Base-by-base conservation (phyloP, 2,113 vertebrate species). In the Ochotona curzoniae region DNA sequence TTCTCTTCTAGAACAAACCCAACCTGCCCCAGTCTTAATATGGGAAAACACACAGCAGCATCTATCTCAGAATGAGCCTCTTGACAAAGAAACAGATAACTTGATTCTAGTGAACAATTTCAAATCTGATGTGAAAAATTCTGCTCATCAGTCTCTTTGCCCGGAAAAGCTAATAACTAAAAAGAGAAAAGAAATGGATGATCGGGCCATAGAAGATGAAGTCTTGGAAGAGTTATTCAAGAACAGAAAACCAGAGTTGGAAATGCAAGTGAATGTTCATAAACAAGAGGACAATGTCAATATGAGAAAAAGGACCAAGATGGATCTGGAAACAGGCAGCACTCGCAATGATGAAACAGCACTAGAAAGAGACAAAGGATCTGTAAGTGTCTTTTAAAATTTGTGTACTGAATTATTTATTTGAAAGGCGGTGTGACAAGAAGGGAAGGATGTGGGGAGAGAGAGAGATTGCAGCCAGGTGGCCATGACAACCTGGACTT, bases 181-280 rank as follows among this genome's bases (percentile, higher is more conserved):
- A 89, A 99, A 99, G 96, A 99, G 99, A 97, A 99, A 99, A 96
- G 98, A 98, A 83, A 96, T 98, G 44, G 98, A 97, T 60, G 93
- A 96, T 89, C 66, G 95, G 12, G 49, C 85, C 35, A 91, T 97
- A 94, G 98, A 98, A 57, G 18, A 89, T 61, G 97, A 96, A 23
- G 71, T 95, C 2, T 94, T 97, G 44, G 98, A 98, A 92, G 95
- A 98, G n/a, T 96, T 98, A n/a, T 94, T 99, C 82, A 98, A 98
- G 78, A 96, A 93, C 4, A 44, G 74, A 94, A 98, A 99, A 4
- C 64, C 99, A 44, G 98, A 99, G 71, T 96, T 97, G 94, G 94
- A 97, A 86, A 91, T 96, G 49, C 44, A 97, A 38, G 90, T 97
- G 25, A 94, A 96, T 94, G 96, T 96, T 80, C 91, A 82, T 32